Evolutionary conservation across 2,797 vertebrate genomes (phyloP).

Genomic region (Eremophila alpestris): DNA sequence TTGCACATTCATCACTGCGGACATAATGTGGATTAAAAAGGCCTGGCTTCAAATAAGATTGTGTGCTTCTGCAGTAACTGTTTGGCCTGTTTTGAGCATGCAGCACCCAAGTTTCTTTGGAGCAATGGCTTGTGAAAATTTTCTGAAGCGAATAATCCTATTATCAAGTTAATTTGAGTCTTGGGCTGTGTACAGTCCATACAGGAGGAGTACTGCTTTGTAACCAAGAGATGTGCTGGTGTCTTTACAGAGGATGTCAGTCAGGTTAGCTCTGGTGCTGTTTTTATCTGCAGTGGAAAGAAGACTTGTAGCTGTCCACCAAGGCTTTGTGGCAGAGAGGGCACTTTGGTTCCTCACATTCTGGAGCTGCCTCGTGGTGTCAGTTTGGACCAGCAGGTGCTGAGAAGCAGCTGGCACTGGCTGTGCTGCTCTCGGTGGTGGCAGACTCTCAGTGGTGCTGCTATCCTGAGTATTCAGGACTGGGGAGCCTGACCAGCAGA

Average conservation of each 20-base stretch:
- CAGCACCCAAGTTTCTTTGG: not conserved
- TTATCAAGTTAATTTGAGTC: not conserved
- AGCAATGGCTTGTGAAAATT: not conserved
- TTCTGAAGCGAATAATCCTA: not conserved
- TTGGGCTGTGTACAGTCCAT: fast-evolving
- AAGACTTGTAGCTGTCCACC: not conserved
- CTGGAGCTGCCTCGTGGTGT: not conserved
- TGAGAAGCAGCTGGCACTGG: not conserved
- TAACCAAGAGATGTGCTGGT: not conserved
- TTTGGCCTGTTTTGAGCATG: not conserved
- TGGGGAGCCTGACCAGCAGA: not conserved
- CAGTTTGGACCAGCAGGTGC: not conserved
- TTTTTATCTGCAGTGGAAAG: not conserved
- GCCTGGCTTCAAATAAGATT: not conserved
- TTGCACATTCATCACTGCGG: not conserved
- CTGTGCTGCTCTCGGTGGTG: fast-evolving
- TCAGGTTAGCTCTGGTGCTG: not conserved
- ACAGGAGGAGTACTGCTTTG: not conserved
- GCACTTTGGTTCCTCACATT: not conserved
- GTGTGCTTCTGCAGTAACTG: not conserved
- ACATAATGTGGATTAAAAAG: not conserved
- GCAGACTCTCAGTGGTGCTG: fast-evolving
- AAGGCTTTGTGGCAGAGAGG: no score
- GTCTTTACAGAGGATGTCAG: not conserved
- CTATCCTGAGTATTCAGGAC: no score